Evolutionary conservation across 2,888 invertebrate species (phyloP).

Genomic region (Phalera bucephala): DNA sequence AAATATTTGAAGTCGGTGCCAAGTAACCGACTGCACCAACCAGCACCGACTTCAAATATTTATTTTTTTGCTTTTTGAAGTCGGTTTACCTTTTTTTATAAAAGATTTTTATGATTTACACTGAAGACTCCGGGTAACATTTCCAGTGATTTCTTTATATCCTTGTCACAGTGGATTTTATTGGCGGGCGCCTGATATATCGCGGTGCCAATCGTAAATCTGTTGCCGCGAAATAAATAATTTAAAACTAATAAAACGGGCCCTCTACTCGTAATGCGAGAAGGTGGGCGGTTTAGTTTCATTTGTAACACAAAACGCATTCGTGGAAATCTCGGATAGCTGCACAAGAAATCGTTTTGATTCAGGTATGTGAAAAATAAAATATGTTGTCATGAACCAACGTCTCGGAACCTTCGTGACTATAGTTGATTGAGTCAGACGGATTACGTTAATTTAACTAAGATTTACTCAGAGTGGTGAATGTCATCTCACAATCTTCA

Average conservation of each 20-base stretch:
- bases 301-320: slow-evolving; percentile 24
- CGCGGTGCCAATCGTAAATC: slow-evolving; percentile 77
- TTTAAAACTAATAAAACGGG: slow-evolving; percentile 78
- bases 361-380: slow-evolving; percentile 18
- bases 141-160: slow-evolving; percentile 27
- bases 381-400: slow-evolving; percentile 5
- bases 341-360: slow-evolving; percentile 9
- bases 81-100: too few species aligned
- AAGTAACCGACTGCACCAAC: too few species aligned
- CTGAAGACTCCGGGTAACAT: too few species aligned
- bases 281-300: slow-evolving; percentile 23
- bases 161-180: slow-evolving; percentile 57
- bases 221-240: slow-evolving; percentile 78
- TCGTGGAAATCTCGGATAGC: slow-evolving; percentile 21
- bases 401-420: background rate
- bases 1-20: too few species aligned
- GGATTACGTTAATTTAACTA: too few species aligned
- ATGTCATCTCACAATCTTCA: too few species aligned
- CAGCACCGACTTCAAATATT: too few species aligned
- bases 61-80: too few species aligned
- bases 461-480: too few species aligned
- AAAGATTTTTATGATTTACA: too few species aligned
- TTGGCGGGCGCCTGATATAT: slow-evolving; percentile 77
- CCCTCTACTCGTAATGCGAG: slow-evolving; percentile 36
- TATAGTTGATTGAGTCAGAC: background rate